Conservation (phyloP, 1,140 invertebrate genomes). For the Amphibalanus amphitrite region DNA sequence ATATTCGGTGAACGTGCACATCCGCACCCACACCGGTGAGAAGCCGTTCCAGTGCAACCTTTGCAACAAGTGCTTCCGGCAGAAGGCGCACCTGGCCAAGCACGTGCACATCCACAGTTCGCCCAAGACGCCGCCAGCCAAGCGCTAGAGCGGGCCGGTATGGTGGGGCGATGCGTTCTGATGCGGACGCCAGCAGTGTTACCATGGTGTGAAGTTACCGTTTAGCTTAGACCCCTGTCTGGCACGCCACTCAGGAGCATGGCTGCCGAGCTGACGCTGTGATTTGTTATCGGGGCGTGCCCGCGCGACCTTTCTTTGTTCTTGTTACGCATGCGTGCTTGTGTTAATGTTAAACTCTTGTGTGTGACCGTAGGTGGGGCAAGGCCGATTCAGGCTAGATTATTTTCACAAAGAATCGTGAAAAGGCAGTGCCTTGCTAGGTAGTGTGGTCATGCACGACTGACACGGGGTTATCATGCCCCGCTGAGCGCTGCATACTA, state of each 20-base stretch:
- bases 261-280: neutral
- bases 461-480: neutral
- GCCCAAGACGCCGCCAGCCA: conserved; percentile 9
- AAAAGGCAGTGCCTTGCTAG: too few relatives aligned
- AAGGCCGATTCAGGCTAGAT: neutral
- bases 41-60: conserved; percentile 75
- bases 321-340: neutral
- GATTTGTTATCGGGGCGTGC: neutral
- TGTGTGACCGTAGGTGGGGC: too few relatives aligned
- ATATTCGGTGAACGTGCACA: conserved; percentile 81
- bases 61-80: conserved; percentile 81
- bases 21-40: conserved; percentile 74
- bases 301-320: neutral
- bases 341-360: neutral
- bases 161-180: neutral
- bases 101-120: conserved; percentile 90
- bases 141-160: neutral
- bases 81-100: conserved; percentile 92
- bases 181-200: neutral
- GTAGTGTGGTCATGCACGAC: too few relatives aligned
- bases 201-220: neutral
- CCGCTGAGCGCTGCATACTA: neutral
- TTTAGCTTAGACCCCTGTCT: neutral
- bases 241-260: neutral
- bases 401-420: neutral